A percentile compares a stretch with the other conserved stretches of the same genome.
These are phyloP conservation scores for Invenusta paracnida DNA, from an alignment of 2,888 invertebrate genomes.

Conservation along the genomic window DNA sequence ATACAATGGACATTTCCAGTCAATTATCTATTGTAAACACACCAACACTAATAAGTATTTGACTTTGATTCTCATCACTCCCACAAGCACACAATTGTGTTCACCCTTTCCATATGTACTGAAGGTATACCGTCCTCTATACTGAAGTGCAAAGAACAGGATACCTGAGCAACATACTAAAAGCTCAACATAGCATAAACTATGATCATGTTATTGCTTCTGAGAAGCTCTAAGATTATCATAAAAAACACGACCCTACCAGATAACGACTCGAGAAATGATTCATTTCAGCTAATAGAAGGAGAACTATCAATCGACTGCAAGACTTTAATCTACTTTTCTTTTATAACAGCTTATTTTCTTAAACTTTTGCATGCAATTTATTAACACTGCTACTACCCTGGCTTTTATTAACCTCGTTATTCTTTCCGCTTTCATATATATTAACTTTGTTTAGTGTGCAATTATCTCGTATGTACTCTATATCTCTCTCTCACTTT, in stretches of 20 bases:
- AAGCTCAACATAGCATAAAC: no score
- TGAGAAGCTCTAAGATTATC: neutral
- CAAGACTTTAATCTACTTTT: slow-evolving; percentile 20
- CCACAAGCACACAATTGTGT: neutral
- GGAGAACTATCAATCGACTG: neutral
- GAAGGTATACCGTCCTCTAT: no score
- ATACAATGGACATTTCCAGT: neutral
- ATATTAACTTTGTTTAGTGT: neutral
- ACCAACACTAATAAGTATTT: neutral
- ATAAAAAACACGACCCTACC: neutral
- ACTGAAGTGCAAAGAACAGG: no score
- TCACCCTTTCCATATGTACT: neutral
- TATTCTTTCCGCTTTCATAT: neutral
- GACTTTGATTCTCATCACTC: neutral
- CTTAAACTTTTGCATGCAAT: neutral
- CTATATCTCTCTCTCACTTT: neutral
- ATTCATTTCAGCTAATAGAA: neutral
- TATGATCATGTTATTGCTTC: no score
- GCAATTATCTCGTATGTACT: neutral
- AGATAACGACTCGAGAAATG: neutral
- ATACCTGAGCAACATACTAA: no score
- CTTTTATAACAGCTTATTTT: neutral
- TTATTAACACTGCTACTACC: neutral
- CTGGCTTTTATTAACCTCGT: neutral
- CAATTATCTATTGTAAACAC: neutral